Percentiles rank a stretch among this genome's conserved stretches.
Conservation (phyloP, 1,140 invertebrate genomes). For the Bradynema listronoti region DNA sequence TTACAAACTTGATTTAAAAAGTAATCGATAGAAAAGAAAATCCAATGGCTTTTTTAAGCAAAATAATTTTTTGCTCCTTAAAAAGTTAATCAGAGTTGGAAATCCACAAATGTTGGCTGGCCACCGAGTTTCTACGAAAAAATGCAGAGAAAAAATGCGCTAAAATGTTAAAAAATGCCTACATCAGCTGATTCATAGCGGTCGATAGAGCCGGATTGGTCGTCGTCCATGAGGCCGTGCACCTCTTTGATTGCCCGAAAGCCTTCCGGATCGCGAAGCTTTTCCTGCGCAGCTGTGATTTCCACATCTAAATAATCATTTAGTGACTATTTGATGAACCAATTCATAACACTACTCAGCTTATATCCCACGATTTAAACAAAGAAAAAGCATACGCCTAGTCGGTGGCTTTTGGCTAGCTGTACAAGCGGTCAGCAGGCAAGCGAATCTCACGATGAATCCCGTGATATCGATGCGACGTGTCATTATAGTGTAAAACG, state of each 20-base stretch:
- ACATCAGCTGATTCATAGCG: slow-evolving; percentile 61
- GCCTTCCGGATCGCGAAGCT: slow-evolving; percentile 57
- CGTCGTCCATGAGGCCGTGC: slow-evolving; percentile 61
- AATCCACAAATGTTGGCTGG: too few relatives aligned
- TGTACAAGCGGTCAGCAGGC: neutral
- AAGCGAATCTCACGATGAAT: neutral
- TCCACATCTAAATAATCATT: slow-evolving; percentile 37
- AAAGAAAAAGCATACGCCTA: neutral
- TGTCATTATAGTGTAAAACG: neutral
- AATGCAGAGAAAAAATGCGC: too few relatives aligned
- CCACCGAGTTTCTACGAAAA: too few relatives aligned
- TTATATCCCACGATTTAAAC: neutral
- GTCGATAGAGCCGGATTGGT: slow-evolving; percentile 61
- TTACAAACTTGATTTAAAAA: too few relatives aligned
- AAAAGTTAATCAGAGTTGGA: too few relatives aligned
- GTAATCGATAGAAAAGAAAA: neutral
- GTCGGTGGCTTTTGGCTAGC: neutral
- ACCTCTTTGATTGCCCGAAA: slow-evolving; percentile 59
- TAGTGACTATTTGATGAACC: neutral
- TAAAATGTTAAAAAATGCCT: slow-evolving; percentile 27
- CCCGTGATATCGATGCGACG: neutral
- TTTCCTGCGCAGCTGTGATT: slow-evolving; percentile 55
- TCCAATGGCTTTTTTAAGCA: too few relatives aligned
- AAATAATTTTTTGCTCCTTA: too few relatives aligned
- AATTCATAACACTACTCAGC: neutral